phyloP scores from a whole-genome alignment of 2,797 vertebrate species.

The Cryptoprocta ferox region DNA sequence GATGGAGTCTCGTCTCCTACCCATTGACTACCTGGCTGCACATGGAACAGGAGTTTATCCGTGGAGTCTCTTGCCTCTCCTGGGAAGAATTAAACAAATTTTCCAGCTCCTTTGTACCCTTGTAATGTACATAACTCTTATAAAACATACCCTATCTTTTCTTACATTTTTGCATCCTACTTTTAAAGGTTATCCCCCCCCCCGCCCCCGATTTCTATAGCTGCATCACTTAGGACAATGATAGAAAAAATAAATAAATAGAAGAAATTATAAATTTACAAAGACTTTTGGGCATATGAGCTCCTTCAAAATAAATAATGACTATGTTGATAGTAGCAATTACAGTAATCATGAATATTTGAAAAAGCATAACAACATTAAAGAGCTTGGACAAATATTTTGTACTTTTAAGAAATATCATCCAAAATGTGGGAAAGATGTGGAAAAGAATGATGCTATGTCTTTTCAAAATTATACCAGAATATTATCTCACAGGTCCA shows the following conservation, averaged over 20 bases:
- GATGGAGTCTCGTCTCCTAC: not conserved
- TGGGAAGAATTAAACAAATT: not conserved
- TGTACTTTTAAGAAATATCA: not conserved
- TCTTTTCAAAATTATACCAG: not conserved
- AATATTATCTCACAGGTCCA: not conserved
- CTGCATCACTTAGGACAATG: not conserved
- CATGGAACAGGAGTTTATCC: not conserved
- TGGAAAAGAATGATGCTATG: not conserved
- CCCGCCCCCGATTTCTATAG: too few species aligned
- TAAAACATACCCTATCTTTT: not conserved
- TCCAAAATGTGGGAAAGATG: not conserved
- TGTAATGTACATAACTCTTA: not conserved
- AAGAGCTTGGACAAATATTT: constrained; percentile 19
- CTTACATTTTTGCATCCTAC: not conserved
- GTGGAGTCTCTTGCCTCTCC: not conserved
- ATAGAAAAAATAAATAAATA: not conserved
- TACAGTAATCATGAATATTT: not conserved
- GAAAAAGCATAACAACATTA: not conserved
- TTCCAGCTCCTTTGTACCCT: not conserved
- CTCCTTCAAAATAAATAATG: not conserved
- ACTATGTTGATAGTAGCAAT: not conserved
- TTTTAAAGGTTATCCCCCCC: too few species aligned
- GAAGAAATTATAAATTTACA: not conserved
- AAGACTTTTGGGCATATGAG: not conserved
- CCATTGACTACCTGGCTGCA: not conserved